Evolutionary conservation across 2,113 vertebrate genomes (phyloP), one percentile per base, ranked within the genome.

Genomic region (Eolophus roseicapilla): DNA sequence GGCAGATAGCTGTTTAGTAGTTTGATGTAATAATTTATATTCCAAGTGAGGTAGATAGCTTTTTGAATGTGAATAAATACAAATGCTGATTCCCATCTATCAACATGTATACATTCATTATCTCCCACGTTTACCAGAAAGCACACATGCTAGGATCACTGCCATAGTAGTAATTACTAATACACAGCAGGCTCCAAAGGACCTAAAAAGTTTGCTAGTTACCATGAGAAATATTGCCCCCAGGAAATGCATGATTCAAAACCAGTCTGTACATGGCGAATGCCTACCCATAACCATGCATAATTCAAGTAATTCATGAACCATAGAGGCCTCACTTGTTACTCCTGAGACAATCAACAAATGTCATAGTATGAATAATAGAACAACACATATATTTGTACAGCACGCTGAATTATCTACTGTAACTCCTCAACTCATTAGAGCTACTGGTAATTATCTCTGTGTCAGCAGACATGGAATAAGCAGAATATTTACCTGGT

Each of bases 311-410:
- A 81, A 70, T 91, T 91, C 71, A 85, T 96, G 95, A 97, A 95
- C 95, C 93, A 94, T 63, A 95, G 94, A 68, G 90, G 77, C 76
- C 96, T 96, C 50, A 69, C 92, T 96, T 97, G 90, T 91, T 97
- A 85, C 93, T 97, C 86, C 70, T 68, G 71, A 96, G 94, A 96
- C 82, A 95, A 94, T 77, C 80, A 95, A 97, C 95, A 98, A 97
- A 98, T 97, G 92, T 96, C 96, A 69, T 84, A 60, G 28, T 65
- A 97, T 98, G 92, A 97, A 97, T 97, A 97, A 97, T 96, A 94
- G 93, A 98, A 95, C 62, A 96, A 84, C 82, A 90, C 44, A 24
- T 94, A 79, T 93, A 95, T 95, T 90, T 95, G 92, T 82, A 75
- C 33, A 94, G 82, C 67, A 86, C 52, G 63, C 39, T 92, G 92